Conservation (phyloP, 1,140 invertebrate species). For the Asbolus verrucosus region DNA sequence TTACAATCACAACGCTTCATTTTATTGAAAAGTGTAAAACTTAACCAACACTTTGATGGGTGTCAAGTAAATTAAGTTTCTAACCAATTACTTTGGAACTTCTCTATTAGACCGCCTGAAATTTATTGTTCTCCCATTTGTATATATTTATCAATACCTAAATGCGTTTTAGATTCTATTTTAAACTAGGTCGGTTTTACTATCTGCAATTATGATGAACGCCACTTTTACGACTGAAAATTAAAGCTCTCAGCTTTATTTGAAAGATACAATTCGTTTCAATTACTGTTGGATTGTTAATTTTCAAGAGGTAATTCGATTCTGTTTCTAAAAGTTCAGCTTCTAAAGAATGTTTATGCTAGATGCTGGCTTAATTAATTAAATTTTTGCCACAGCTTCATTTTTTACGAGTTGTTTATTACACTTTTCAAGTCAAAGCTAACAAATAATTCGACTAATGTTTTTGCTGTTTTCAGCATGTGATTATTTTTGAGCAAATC, state of each 20-base stretch:
- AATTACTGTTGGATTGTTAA: constrained; percentile 15
- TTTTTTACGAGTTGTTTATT: not conserved
- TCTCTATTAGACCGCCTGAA: not conserved
- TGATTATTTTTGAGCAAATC: no score
- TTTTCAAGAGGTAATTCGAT: constrained; percentile 10
- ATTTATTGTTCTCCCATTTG: not conserved
- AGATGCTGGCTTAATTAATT: constrained; percentile 21
- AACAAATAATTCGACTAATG: no score
- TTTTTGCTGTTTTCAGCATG: no score
- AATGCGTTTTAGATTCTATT: not conserved
- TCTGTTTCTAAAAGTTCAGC: not conserved
- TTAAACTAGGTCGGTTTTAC: not conserved
- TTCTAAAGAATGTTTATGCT: constrained; percentile 9
- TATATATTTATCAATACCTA: no score
- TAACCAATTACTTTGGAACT: not conserved
- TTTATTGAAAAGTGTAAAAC: not conserved
- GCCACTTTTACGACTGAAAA: constrained; percentile 8
- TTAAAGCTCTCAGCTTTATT: constrained; percentile 33
- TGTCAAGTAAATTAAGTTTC: constrained; percentile 7
- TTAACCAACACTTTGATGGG: no score
- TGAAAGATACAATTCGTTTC: constrained; percentile 6
- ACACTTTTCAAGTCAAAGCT: not conserved
- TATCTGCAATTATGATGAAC: constrained; percentile 18
- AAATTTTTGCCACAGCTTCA: constrained; percentile 2
- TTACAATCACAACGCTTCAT: not conserved